Evolutionary conservation across 1,140 invertebrate species (phyloP), one percentile per base, ranked within the genome.

Genomic region (Sminthurinus signatus): DNA sequence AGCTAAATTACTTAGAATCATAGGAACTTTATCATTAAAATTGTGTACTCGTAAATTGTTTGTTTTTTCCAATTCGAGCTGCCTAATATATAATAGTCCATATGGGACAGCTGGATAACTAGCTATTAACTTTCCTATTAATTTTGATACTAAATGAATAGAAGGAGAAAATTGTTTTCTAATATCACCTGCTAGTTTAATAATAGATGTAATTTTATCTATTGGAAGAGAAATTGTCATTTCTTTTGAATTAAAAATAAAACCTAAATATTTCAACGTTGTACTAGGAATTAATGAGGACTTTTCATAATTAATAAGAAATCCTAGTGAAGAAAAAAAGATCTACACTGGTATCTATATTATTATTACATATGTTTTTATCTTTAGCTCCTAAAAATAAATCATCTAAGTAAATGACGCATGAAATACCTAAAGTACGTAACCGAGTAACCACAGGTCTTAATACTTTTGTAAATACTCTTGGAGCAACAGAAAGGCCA

Each of bases 351-450:
- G 17, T 21, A 15, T 21, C 48, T 36, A 48, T 66, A 19, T 12
- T 8, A 5, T 17, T 52, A n/a, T 15, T 15, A 19, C 39, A 28
- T 61, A 8, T 23, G 15, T 50, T 43, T 48, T 19, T 60, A 4
- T 2, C 29, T 23, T 19, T 36, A 21, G 0, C n/a, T 17, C 1
- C 31, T 5, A 51, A 29, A 4, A 60, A 50, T 17, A 52, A 32
- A 46, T 66, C 59, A 39, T 66, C 64, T 25, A 61, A 39, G 19
- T 62, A 66, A 2, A 46, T 15, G n/a, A 66, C 28, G 5, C 50
- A 29, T 43, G 14, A 1, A 4, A 61, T 32, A 2, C 64, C 64
- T 14, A 1, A 23, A 15, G 15, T 31, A 36, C 64, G 39, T 4
- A 66, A 28, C 1, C 8, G 39, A 3, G 29, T 12, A 4, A 60